Evolutionary conservation across 2,797 vertebrate species (phyloP).

Genomic region (Etheostoma perlongum): DNA sequence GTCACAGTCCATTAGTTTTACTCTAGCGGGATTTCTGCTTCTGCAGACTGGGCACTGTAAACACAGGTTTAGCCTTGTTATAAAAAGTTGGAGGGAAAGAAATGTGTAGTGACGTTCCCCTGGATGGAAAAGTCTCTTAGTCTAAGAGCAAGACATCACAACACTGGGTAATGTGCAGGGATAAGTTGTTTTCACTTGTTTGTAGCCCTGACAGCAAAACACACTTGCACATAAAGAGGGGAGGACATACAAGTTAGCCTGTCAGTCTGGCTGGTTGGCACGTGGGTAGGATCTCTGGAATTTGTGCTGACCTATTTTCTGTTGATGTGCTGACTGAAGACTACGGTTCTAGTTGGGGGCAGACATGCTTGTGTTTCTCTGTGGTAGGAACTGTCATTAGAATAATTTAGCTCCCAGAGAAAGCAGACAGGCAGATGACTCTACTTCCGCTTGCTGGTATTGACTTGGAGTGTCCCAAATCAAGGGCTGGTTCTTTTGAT

Average conservation of each 20-base stretch:
- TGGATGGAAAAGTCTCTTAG: conserved; percentile 28
- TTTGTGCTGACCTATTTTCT: conserved; percentile 61
- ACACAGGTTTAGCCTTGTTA: conserved; percentile 48
- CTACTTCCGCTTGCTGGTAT: conserved; percentile 1
- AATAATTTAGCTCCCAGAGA: conserved; percentile 40
- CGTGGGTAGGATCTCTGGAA: conserved; percentile 38
- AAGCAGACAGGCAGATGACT: conserved; percentile 19
- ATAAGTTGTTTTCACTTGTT: conserved; percentile 19
- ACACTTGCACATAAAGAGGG: conserved; percentile 23
- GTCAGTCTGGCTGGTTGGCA: conserved; percentile 34
- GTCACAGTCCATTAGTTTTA: conserved; percentile 73
- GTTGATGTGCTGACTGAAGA: conserved; percentile 28
- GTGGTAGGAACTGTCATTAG: conserved; percentile 34
- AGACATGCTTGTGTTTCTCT: conserved; percentile 36
- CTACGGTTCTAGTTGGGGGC: conserved; percentile 33
- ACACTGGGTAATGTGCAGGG: not conserved
- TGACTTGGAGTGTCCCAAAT: not conserved
- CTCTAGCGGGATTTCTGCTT: conserved; percentile 50
- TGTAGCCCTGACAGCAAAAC: conserved; percentile 34
- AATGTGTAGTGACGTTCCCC: conserved; percentile 35
- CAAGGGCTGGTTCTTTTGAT: not conserved
- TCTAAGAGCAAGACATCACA: not conserved
- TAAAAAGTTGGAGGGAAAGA: conserved; percentile 34
- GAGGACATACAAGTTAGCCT: conserved; percentile 1
- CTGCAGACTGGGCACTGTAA: conserved; percentile 45